Evolutionary conservation across 2,113 vertebrate genomes (phyloP).

Genomic region (Puffinus mauretanicus): DNA sequence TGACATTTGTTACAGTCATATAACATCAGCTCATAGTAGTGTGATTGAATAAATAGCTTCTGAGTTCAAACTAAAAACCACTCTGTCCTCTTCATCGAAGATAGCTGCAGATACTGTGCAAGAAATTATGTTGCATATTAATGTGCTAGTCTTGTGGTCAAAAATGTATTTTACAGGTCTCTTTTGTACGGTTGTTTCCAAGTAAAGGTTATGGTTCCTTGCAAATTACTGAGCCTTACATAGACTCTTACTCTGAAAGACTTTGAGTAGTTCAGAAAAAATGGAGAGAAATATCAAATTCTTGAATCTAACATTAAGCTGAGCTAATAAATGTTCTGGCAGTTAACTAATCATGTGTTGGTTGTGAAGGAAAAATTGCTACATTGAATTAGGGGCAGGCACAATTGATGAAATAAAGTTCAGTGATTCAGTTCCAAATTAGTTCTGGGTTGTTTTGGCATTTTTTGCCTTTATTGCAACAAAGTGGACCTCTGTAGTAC

Average conservation of each 20-base stretch:
- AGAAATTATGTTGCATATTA: background rate
- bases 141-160: background rate
- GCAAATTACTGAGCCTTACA: background rate
- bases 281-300: background rate
- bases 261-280: background rate
- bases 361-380: background rate
- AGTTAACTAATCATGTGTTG: background rate
- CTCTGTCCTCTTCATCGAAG: background rate
- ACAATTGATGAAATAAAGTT: background rate
- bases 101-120: background rate
- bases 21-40: background rate
- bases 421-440: background rate
- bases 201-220: background rate
- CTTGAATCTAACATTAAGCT: background rate
- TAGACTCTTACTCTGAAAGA: background rate
- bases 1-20: conserved; percentile 46
- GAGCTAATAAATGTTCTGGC: background rate
- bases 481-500: background rate
- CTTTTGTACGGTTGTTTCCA: background rate
- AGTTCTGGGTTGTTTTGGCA: rapidly evolving
- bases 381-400: background rate
- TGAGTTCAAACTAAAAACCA: background rate
- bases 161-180: background rate
- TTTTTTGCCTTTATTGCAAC: background rate
- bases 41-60: conserved; percentile 36